Percentiles rank a stretch among this genome's conserved stretches.
Conservation (phyloP, 2,888 invertebrate species). For the Pollenia labialis region DNA sequence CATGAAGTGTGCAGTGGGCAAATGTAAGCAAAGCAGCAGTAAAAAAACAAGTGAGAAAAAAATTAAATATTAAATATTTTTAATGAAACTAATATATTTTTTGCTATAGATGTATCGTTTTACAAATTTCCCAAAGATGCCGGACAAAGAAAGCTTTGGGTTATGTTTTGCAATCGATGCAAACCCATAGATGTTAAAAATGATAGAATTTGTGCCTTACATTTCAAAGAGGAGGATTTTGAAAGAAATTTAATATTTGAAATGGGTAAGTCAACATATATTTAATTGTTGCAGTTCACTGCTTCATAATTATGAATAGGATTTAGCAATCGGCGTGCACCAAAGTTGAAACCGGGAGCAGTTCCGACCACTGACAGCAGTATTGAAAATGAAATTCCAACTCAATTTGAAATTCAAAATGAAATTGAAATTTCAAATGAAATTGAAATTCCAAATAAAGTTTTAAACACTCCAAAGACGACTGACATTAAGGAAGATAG, state of each 20-base stretch:
- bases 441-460: neutral
- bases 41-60: no score
- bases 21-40: no score
- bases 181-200: constrained; percentile 4
- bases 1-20: no score
- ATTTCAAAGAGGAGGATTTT: constrained; percentile 43
- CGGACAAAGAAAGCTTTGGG: no score
- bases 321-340: constrained; percentile 35
- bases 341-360: constrained; percentile 18
- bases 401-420: no score
- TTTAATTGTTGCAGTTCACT: constrained; percentile 18
- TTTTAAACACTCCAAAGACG: constrained; percentile 9
- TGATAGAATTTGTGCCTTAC: constrained; percentile 24
- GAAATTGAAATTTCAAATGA: constrained; percentile 2
- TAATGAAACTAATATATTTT: no score
- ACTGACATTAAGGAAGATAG: constrained; percentile 32
- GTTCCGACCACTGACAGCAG: constrained; percentile 6
- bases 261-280: no score
- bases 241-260: constrained; percentile 7
- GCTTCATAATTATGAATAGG: constrained; percentile 26
- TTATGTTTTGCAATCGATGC: no score
- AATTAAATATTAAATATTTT: no score
- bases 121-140: no score
- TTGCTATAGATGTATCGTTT: no score
- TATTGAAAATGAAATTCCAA: no score